phyloP scores from a whole-genome alignment of 2,797 vertebrate genomes.

The Acanthurus leucopareius region DNA sequence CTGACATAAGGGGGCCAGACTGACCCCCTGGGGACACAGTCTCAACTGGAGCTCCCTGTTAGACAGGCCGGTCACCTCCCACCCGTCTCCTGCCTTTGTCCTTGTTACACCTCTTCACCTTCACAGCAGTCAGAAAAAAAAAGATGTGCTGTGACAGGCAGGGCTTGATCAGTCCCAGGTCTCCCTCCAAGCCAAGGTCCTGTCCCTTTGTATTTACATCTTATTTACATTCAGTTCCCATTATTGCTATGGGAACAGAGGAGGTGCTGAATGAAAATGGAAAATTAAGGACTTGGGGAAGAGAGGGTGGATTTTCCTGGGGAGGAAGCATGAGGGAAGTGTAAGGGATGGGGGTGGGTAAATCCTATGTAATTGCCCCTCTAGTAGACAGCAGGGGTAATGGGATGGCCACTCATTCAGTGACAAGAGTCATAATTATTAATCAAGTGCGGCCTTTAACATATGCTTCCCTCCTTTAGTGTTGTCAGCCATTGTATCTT shows the following conservation, averaged over 20 bases:
- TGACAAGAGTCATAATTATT: constrained; percentile 75
- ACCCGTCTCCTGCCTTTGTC: constrained; percentile 71
- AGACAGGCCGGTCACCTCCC: constrained; percentile 58
- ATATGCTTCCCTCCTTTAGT: constrained; percentile 59
- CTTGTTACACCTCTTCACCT: constrained; percentile 48
- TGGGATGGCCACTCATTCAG: constrained; percentile 56
- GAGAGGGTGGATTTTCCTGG: constrained; percentile 17
- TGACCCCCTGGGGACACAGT: constrained; percentile 54
- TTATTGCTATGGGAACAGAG: constrained; percentile 52
- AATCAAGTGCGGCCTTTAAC: constrained; percentile 67
- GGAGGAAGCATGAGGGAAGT: background rate
- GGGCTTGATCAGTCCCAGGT: constrained; percentile 52
- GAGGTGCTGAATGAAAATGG: constrained; percentile 27
- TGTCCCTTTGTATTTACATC: constrained; percentile 52
- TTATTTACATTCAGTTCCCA: constrained; percentile 56
- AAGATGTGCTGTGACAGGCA: constrained; percentile 54
- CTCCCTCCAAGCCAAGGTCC: constrained; percentile 40
- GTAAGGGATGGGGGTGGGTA: constrained; percentile 13
- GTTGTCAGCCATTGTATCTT: constrained; percentile 27
- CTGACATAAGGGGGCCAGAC: constrained; percentile 23
- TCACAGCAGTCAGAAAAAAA: constrained; percentile 8
- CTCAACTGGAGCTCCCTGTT: constrained; percentile 30
- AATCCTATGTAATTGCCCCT: constrained; percentile 66
- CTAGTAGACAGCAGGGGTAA: constrained; percentile 66
- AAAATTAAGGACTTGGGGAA: constrained; percentile 33